Evolutionary conservation across 2,888 invertebrate genomes (phyloP).

Genomic region (Rhimphoctona megacephalus): DNA sequence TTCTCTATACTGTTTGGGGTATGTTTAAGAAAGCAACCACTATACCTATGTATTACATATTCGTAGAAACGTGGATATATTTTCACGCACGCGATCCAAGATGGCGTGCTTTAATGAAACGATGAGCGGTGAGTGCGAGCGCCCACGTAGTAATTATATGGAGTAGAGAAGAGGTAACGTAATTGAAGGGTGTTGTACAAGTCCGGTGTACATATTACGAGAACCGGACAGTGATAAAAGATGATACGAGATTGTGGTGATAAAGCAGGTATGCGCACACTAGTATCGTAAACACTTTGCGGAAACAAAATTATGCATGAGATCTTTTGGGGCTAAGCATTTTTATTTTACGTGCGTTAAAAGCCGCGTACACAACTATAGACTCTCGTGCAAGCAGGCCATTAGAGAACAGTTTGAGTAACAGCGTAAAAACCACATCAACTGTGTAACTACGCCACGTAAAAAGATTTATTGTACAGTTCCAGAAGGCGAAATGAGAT

Average conservation of each 20-base stretch:
- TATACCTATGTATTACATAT: conserved; percentile 1
- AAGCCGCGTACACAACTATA: neutral
- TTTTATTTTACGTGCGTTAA: conserved; percentile 4
- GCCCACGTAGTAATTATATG: conserved; percentile 42
- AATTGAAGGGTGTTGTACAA: conserved; percentile 59
- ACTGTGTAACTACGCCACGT: neutral
- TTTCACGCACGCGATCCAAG: conserved; percentile 21
- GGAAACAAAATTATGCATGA: conserved; percentile 24
- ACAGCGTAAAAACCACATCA: neutral
- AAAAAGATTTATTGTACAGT: conserved; percentile 8
- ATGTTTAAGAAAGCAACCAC: neutral
- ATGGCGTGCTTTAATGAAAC: conserved; percentile 60
- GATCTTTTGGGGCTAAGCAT: conserved; percentile 13
- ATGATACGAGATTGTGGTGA: conserved; percentile 51
- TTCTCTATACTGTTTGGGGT: neutral
- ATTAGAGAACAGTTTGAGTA: conserved; percentile 6
- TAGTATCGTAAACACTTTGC: neutral
- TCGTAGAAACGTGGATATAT: conserved; percentile 1
- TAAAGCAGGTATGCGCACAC: conserved; percentile 21
- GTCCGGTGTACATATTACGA: conserved; percentile 34
- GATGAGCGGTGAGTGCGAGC: conserved; percentile 54
- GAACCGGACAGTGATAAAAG: conserved; percentile 63
- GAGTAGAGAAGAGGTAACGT: conserved; percentile 25
- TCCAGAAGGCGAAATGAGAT: neutral
- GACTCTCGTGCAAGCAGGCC: conserved; percentile 3